Base-by-base conservation (phyloP, 2,888 invertebrate species). In the Mermis nigrescens region DNA sequence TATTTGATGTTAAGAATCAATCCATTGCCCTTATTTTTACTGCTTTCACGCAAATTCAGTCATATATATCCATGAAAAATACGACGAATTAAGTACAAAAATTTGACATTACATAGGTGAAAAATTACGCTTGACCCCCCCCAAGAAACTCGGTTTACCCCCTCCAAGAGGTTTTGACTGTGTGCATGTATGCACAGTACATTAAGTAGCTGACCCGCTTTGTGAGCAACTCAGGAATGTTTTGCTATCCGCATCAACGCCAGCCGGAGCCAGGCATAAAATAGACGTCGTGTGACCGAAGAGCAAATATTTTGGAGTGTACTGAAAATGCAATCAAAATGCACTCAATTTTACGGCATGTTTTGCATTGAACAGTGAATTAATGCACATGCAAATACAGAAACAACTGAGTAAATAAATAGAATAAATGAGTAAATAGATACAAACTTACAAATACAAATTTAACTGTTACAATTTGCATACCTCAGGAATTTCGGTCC, bases 201-300 rank as follows among this genome's bases (percentile, higher is more conserved):
- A n/a, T n/a, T n/a, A 27, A 29, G 31, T 57, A 2, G 56, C 64
- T 64, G 67, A 79, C 79, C 92, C 92, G 65, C 86, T 88, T 73
- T 92, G 91, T 3, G 90, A 89, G 45, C 91, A 88, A 69, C 89
- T 89, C 54, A 92, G 88, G 66, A 92, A 83, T 70, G 84, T 90
- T 74, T 86, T 86, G 70, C 87, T 86, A 64, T 90, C 89, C 74
- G 82, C 77, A 12, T 82, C 76, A 61, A 75, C 73, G 61, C 76
- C 77, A 55, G 88, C 90, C 67, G 84, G 82, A 1, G 89, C 86
- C 64, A 95, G 78, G 77, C 76, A 76, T 46, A 64, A 74, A 48
- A 98, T 86, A 0, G 91, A 85, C n/a, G 90, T 86, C 0, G 90
- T 86, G 69, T 98, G 98, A 0, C 95, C 95, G 54, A 95, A 89